Base-by-base conservation (phyloP, 2,797 vertebrate species). In the Hippocampus kuda region DNA sequence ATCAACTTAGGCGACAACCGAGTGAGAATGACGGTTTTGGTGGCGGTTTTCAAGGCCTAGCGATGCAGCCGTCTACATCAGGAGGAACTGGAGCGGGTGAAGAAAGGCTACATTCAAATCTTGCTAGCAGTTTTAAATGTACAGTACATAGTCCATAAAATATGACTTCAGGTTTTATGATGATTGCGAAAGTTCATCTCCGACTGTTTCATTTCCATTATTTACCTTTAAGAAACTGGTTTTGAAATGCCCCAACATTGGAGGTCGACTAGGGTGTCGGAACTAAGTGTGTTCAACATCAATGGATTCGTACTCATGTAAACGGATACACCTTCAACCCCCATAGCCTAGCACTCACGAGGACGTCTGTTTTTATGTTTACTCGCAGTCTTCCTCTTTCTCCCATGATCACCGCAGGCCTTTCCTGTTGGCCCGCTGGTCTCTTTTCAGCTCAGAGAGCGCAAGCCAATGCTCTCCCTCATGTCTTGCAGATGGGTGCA, bases 401-500 rank as follows among this genome's bases (percentile, higher is more conserved):
- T 70, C 61, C 59, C 74, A 63, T 81, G 48, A 62, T 75, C 78
- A 71, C 79, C 73, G 75, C 75, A 81, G 72, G 78, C 76, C 68
- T 71, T 83, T 84, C 79, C 74, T 84, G 81, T 84, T 82, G 74
- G 71, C 78, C 81, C 78, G 81, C 81, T 75, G 81, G 78, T 81
- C 76, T 82, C 69, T 74, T 38, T 76, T 79, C 69, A 46, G 76
- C 75, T 83, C 72, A 68, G 62, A 80, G 65, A 68, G 73, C 61
- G 75, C 81, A 77, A 79, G 79, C 85, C 84, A 82, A 73, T 42
- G 53, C 76, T 75, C 76, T 79, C 7, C 77, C 81, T 81, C 73
- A 61, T 75, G 82, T 83, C 84, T 81, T 85, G 78, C 84, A 88
- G 84, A 86, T 82, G 83, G 83, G 77, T 73, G 69, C 77, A 57